phyloP scores from a whole-genome alignment of 2,888 invertebrate species.

The Tetragonisca angustula region DNA sequence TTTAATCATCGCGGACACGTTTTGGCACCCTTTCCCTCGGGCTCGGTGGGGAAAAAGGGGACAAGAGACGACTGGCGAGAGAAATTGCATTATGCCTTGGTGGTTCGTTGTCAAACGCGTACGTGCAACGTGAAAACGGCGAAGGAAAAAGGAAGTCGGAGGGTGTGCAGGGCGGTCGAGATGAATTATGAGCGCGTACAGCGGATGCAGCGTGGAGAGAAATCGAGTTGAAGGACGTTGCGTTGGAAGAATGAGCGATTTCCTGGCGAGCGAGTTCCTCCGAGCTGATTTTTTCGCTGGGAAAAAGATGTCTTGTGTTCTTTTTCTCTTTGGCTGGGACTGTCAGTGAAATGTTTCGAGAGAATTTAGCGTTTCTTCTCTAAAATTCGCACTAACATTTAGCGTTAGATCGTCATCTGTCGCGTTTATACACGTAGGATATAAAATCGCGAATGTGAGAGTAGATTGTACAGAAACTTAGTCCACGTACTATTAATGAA shows the following conservation, averaged over 20 bases:
- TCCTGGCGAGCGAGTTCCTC: background rate
- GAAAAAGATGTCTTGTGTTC: no score
- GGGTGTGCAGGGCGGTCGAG: constrained; percentile 2
- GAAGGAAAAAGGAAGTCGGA: background rate
- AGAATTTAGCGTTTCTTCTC: background rate
- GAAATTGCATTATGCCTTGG: constrained; percentile 33
- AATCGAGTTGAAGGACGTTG: background rate
- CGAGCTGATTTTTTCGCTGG: background rate
- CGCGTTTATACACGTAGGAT: no score
- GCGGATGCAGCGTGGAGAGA: constrained; percentile 20
- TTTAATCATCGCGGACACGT: background rate
- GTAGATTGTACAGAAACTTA: no score
- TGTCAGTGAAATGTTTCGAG: background rate
- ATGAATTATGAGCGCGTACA: constrained; percentile 33
- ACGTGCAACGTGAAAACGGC: background rate
- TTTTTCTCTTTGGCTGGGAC: background rate
- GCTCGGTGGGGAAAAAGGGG: background rate
- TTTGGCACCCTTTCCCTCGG: background rate
- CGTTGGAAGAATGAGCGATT: constrained; percentile 21
- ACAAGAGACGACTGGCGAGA: constrained; percentile 5
- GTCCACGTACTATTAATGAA: no score
- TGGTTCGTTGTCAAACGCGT: constrained; percentile 25
- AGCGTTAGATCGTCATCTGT: no score
- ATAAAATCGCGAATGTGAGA: no score
- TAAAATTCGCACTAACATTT: background rate